Evolutionary conservation across 2,888 invertebrate genomes (phyloP), one percentile per base, ranked within the genome.

Genomic region (Entomobrya proxima): DNA sequence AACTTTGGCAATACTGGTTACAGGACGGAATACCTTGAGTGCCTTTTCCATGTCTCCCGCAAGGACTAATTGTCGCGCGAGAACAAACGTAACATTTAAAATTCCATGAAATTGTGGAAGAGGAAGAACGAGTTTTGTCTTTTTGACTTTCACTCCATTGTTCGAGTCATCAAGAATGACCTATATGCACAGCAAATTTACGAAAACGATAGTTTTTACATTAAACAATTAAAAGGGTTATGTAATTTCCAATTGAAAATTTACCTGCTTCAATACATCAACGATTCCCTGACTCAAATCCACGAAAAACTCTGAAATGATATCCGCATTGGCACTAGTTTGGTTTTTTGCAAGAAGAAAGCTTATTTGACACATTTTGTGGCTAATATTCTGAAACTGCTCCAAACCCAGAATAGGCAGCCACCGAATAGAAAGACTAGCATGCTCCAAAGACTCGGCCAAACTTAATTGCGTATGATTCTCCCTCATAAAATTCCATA

Each of bases 401-500:
- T 84, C 83, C 76, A 84, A 69, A 0, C 84, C 84, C 18, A 85
- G 72, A 15, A 78, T 15, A 9, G 77, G 58, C 6, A 85, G 72
- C 84, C 84, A 85, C 7, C 78, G 55, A 0, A 85, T 30, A 1
- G 78, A 78, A 40, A 85, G 78, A 74, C 84, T 85, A 24, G 78
- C 77, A 69, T 74, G 84, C 11, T 52, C 61, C 58, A 85, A 50
- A 1, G 55, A 72, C 24, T 44, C 9, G 18, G 61, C n/a, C 6
- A 85, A 9, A 13, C 50, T 47, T 18, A 85, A 61, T 6, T 55
- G 44, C 18, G 21, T 15, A 3, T 85, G 47, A 24, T 77, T 67
- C 44, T 85, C 84, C 37, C 84, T 69, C 84, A 78, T 78, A 64
- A 72, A 85, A 18, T 85, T 85, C 84, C 84, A 85, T 27, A 85